Evolutionary conservation across 2,888 invertebrate species (phyloP), one percentile per base, ranked within the genome.

Genomic region (Suillia variegata): DNA sequence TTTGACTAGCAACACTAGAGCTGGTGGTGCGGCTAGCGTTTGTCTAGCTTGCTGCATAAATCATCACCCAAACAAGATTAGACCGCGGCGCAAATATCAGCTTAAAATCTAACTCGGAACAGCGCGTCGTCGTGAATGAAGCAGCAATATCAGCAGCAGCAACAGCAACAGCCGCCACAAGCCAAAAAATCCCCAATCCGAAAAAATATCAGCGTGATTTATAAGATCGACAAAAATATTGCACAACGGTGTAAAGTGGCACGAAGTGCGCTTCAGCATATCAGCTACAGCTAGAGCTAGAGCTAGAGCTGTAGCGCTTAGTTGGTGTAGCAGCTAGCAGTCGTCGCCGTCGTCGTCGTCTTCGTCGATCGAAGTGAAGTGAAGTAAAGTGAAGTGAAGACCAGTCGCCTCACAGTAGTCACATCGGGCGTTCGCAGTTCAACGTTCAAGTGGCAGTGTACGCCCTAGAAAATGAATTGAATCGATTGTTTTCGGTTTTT

Each of bases 391-490:
- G 38, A 38, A n/a, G 63, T 62, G 66, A 63, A 64, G 66, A 68
- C 68, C 68, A 66, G 65, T 70, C 67, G 73, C 68, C 70, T 71
- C 68, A 76, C 76, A 71, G 78, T 78, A 78, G 78, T 78, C 78
- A 76, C 71, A 74, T 74, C 77, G 77, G 78, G 78, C 78, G 78
- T 78, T 76, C 77, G 78, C 78, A 75, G 78, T 78, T 78, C 78
- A 78, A 78, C 76, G 78, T 77, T 78, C 79, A 78, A 78, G 78
- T 78, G 78, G 78, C 78, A 74, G 68, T 73, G 74, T 74, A 77
- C 79, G 79, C 79, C 78, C 78, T 76, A 77, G 74, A 73, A 77
- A 78, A 72, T 73, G 73, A 74, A 73, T 73, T 73, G 74, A 73
- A 74, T 74, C 73, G 73, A 73, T 73, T 73, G 73, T 74, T 66